A percentile compares a stretch with the other conserved stretches of the same genome.
Conservation (phyloP, 2,797 vertebrate species). For the Synaphobranchus kaupii region DNA sequence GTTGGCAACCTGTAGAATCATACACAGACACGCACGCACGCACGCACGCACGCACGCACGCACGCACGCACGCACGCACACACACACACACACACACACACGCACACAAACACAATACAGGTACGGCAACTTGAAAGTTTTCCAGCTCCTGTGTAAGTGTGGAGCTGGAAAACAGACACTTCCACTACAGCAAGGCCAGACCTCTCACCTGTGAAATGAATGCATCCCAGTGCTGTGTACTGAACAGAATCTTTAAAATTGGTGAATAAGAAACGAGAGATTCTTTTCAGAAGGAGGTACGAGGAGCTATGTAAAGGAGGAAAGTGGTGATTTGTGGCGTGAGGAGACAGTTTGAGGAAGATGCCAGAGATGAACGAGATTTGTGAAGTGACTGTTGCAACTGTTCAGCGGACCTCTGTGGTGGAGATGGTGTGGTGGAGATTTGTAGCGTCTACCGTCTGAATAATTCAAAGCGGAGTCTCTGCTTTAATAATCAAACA, state of each 20-base stretch:
- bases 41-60: not conserved
- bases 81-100: not conserved
- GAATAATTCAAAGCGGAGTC: slow-evolving; percentile 1
- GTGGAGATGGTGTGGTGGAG: not conserved
- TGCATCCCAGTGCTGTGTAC: slow-evolving; percentile 22
- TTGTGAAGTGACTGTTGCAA: slow-evolving; percentile 29
- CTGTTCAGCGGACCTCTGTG: not conserved
- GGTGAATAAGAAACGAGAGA: slow-evolving; percentile 9
- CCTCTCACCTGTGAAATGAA: slow-evolving; percentile 38
- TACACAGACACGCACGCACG: not conserved
- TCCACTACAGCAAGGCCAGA: slow-evolving; percentile 25
- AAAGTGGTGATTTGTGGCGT: not conserved
- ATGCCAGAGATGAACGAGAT: slow-evolving; percentile 28
- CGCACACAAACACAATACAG: not conserved
- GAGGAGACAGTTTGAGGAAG: slow-evolving; percentile 5
- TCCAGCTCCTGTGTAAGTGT: not conserved
- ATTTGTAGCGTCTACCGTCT: slow-evolving; percentile 10
- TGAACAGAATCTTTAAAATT: slow-evolving; percentile 32
- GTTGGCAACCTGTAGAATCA: slow-evolving; percentile 3
- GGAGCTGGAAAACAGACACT: slow-evolving; percentile 4
- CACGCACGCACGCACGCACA: not conserved
- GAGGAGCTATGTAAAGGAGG: not conserved
- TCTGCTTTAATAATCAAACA: slow-evolving; percentile 35
- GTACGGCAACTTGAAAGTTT: slow-evolving; percentile 5
- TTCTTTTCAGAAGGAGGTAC: not conserved